These are phyloP conservation scores for Loris lydekkerianus DNA, from an alignment of 2,797 vertebrate genomes.

Conservation along the genomic window DNA sequence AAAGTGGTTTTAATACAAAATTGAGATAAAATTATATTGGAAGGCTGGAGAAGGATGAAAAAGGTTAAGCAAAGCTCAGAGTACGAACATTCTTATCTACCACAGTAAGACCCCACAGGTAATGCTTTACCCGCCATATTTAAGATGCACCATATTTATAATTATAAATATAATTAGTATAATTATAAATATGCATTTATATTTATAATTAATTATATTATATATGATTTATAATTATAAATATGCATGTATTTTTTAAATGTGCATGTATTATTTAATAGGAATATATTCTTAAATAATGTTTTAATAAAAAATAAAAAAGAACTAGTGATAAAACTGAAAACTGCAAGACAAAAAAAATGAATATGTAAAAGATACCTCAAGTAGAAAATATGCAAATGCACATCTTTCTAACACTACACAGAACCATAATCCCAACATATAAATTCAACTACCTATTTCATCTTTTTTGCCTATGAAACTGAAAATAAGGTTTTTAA, in stretches of 20 bases:
- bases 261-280: neutral
- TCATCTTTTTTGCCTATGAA: neutral
- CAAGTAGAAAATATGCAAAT: neutral
- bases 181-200: no score
- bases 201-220: neutral
- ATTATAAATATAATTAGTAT: no score
- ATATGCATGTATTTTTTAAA: neutral
- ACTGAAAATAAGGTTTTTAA: slow-evolving; percentile 15
- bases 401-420: neutral
- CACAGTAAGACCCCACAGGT: neutral
- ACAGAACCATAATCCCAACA: neutral
- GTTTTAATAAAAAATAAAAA: neutral
- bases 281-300: neutral
- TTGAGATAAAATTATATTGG: neutral
- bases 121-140: neutral
- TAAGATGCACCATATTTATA: neutral
- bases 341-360: slow-evolving; percentile 46
- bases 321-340: neutral
- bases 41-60: neutral
- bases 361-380: neutral
- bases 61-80: neutral
- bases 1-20: slow-evolving; percentile 33
- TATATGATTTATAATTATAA: no score
- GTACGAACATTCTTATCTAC: neutral
- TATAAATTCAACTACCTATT: neutral